Evolutionary conservation across 2,888 invertebrate species (phyloP).

Genomic region (Callosobruchus maculatus): DNA sequence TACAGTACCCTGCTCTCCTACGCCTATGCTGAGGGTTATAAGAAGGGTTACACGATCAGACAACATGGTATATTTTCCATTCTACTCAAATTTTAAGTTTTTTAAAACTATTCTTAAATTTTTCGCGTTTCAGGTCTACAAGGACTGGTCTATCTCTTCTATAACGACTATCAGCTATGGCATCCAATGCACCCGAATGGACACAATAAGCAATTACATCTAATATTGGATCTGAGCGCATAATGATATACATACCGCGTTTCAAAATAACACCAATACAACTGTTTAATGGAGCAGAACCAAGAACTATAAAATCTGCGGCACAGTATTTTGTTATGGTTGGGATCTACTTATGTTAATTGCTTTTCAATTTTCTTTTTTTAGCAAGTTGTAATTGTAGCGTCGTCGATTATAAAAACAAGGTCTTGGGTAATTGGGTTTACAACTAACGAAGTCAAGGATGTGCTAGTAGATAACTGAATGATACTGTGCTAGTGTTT

Average conservation of each 20-base stretch:
- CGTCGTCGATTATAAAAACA: neutral
- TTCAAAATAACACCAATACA: neutral
- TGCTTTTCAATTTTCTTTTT: neutral
- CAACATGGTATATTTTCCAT: no score
- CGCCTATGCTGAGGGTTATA: no score
- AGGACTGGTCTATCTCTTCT: neutral
- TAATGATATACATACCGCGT: neutral
- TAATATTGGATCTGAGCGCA: neutral
- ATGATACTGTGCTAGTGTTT: neutral
- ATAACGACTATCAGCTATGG: neutral
- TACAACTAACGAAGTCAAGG: neutral
- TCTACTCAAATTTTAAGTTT: no score
- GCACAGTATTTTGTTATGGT: neutral
- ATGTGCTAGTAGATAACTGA: neutral
- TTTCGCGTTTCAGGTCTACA: no score
- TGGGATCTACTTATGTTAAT: neutral
- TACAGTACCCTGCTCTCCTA: no score
- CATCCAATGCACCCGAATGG: neutral
- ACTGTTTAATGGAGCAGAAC: neutral
- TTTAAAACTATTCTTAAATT: no score
- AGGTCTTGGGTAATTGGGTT: neutral
- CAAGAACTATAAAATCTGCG: neutral
- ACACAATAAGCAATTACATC: neutral
- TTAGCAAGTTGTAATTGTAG: neutral
- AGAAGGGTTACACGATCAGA: no score